These are phyloP conservation scores for Cheilosia urbana DNA, from an alignment of 2,888 invertebrate genomes.

Conservation along the genomic window DNA sequence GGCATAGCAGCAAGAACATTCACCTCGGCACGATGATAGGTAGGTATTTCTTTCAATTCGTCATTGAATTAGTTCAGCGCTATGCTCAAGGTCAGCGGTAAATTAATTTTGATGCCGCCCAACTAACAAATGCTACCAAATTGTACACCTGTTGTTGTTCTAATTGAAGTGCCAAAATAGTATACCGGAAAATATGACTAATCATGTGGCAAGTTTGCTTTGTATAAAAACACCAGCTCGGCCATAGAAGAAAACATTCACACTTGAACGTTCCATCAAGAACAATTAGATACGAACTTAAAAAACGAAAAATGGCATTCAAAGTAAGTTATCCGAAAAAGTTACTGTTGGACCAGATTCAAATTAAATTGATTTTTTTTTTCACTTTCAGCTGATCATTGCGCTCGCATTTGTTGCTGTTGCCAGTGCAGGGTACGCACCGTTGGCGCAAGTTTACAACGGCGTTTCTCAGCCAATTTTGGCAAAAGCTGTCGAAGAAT, in stretches of 20 bases:
- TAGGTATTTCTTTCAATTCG: conserved; percentile 10
- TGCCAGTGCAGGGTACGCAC: conserved; percentile 55
- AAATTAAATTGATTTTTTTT: not conserved
- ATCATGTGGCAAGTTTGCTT: not conserved
- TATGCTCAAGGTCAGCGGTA: conserved; percentile 31
- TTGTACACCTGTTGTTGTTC: conserved; percentile 34
- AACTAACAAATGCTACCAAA: conserved; percentile 19
- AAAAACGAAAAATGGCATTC: conserved; percentile 52
- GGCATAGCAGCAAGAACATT: conserved; percentile 27
- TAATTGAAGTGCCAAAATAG: conserved; percentile 3
- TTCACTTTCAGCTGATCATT: conserved; percentile 43
- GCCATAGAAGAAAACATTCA: conserved; percentile 27
- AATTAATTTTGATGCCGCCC: conserved; percentile 24
- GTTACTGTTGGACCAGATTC: not conserved
- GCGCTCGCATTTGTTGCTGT: conserved; percentile 59
- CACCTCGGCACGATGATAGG: conserved; percentile 40
- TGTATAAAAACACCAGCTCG: conserved; percentile 52
- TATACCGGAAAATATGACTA: conserved; percentile 31
- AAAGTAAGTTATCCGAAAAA: conserved; percentile 29
- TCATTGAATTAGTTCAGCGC: conserved; percentile 5
- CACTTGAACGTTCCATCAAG: conserved; percentile 14
- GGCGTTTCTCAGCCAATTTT: conserved; percentile 77
- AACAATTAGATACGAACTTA: not conserved
- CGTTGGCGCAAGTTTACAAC: conserved; percentile 56
- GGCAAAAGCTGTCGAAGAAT: conserved; percentile 78